Evolutionary conservation across 1,140 invertebrate species (phyloP), one percentile per base, ranked within the genome.

Genomic region (Melitaea cinxia): DNA sequence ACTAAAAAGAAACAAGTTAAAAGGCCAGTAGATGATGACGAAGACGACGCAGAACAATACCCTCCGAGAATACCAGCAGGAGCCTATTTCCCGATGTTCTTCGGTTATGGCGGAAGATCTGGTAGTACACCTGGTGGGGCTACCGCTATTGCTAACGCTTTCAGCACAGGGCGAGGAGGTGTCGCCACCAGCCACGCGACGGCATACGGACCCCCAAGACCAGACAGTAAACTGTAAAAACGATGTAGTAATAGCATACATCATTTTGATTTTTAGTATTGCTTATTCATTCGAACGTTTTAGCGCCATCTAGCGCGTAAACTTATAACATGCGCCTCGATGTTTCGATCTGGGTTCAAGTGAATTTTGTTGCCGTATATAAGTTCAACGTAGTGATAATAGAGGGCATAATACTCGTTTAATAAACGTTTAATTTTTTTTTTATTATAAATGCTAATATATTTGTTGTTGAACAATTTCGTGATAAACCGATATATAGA

Each of bases 161-260:
- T 93, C 83, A 95, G 93, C 90, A 94, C 93, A 23, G 94, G 93
- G 14, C 92, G 91, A 68, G 93, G 94, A 4, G 94, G 94, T 17
- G 92, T 94, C 0, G 94, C 94, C 35, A 93, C 93, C 28, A 94
- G 93, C 72, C 94, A 94, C 70, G 94, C 94, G 6, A 94, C 94
- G 4, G 94, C 94, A 7, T 95, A 94, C 72, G 94, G 94, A 23
- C 91, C 91, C 5, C 82, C 85, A 0, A 75, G 77, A 73, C 75
- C 76, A 1, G 82, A 84, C 26, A 49, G 68, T 57, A 83, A 83
- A 72, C 58, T 72, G 59, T 78, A 80, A 77, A 61, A 21, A 47
- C 6, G 14, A 23, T 4, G 19, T 30, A 17, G 4, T 9, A 3
- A 17, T 17, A 1, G 1, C 14, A 45, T 3, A 23, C 33, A 15